A percentile compares a stretch with the other conserved stretches of the same genome.
These are phyloP conservation scores for Anoplopoma fimbria DNA, from an alignment of 2,113 vertebrate species.

Conservation along the genomic window DNA sequence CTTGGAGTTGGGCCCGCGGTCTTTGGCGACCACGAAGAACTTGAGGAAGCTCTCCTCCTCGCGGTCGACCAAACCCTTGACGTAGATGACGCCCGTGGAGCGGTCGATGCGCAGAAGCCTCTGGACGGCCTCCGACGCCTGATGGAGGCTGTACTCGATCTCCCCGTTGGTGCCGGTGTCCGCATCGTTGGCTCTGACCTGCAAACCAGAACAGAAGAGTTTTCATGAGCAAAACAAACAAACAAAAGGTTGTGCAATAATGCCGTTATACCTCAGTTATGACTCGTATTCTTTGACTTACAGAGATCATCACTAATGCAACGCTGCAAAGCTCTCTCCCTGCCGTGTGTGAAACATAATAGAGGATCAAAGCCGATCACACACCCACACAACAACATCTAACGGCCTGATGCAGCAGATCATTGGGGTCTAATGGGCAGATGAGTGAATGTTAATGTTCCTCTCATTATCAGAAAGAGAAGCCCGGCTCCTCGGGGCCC, in stretches of 20 bases:
- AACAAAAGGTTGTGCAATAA: not conserved
- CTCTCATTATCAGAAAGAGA: conserved; percentile 71
- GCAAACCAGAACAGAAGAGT: not conserved
- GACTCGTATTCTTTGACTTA: conserved; percentile 26
- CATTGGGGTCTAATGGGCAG: conserved; percentile 69
- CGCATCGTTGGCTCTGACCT: conserved; percentile 95
- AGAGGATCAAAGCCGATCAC: conserved; percentile 58
- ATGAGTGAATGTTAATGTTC: conserved; percentile 74
- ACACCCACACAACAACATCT: conserved; percentile 60
- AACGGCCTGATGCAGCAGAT: conserved; percentile 55
- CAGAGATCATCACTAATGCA: conserved; percentile 24
- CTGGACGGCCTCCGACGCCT: conserved; percentile 89
- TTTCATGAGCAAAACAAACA: not conserved
- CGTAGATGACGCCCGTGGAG: conserved; percentile 91
- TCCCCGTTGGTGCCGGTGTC: conserved; percentile 93
- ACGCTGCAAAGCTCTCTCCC: conserved; percentile 30
- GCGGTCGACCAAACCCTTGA: conserved; percentile 93
- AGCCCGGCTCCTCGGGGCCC: conserved; percentile 50
- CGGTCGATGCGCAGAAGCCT: conserved; percentile 93
- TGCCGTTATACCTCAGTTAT: not conserved
- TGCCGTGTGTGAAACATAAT: conserved; percentile 39
- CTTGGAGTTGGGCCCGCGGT: conserved; percentile 93
- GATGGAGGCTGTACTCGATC: conserved; percentile 94
- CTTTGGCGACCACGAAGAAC: conserved; percentile 93
- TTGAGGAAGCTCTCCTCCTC: conserved; percentile 92